Evolutionary conservation across 35 echinoderm and acorn worm genomes (phyloP).

Genomic region (Strongylocentrotus purpuratus): DNA sequence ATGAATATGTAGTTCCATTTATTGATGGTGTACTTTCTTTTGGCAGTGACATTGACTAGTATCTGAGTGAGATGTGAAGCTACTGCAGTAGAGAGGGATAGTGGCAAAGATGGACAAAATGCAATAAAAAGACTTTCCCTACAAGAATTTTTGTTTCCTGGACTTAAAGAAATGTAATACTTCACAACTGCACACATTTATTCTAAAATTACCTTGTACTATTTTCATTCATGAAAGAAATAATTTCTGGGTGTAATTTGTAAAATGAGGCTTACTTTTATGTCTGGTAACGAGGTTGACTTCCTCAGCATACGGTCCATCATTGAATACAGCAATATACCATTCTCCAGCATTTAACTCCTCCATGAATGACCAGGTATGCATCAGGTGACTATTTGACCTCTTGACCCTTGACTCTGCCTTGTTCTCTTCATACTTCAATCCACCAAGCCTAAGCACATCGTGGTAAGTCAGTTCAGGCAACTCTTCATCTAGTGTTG

Average conservation of each 20-base stretch:
- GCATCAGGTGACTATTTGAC: constrained; percentile 45
- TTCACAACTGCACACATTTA: no score
- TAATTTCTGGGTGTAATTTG: no score
- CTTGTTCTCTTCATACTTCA: neutral
- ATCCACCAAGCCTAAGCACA: neutral
- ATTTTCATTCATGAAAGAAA: no score
- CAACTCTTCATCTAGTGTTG: neutral
- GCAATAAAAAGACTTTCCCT: no score
- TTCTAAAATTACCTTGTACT: no score
- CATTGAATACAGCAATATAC: constrained; percentile 92
- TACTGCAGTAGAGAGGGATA: neutral
- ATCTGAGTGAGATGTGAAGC: neutral
- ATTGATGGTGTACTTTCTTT: no score
- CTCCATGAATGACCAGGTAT: constrained; percentile 72
- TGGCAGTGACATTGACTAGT: no score
- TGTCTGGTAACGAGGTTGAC: constrained; percentile 52
- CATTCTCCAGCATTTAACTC: constrained; percentile 79
- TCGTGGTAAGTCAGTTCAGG: constrained; percentile 1
- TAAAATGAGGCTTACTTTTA: constrained; percentile 34
- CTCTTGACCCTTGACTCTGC: constrained; percentile 35
- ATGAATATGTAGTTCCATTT: no score
- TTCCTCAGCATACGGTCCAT: constrained; percentile 76
- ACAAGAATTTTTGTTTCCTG: no score
- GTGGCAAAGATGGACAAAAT: no score
- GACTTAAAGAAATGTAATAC: no score